phyloP scores from a whole-genome alignment of 2,888 invertebrate species.

The Protophormia terraenovae region DNA sequence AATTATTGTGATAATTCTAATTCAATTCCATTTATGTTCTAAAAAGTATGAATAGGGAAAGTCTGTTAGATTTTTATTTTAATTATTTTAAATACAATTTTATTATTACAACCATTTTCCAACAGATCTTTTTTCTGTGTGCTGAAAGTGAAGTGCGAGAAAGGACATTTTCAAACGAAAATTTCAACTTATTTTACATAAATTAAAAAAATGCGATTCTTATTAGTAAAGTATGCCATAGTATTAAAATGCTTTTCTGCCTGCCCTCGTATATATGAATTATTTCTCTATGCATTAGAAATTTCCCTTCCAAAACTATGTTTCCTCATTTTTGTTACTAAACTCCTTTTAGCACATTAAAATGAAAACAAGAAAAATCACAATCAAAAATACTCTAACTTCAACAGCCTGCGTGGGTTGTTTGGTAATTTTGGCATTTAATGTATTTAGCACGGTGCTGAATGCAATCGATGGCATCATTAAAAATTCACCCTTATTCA shows the following conservation, averaged over 20 bases:
- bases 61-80: too few relatives aligned
- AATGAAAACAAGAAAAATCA: constrained; percentile 2
- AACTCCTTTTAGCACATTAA: constrained; percentile 28
- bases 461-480: constrained; percentile 15
- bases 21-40: too few relatives aligned
- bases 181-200: too few relatives aligned
- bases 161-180: too few relatives aligned
- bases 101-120: too few relatives aligned
- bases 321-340: constrained; percentile 20
- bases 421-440: constrained; percentile 38
- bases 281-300: background rate
- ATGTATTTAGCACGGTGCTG: background rate
- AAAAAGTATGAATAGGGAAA: too few relatives aligned
- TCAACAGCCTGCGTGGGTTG: constrained; percentile 51
- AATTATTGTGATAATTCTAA: too few relatives aligned
- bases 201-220: too few relatives aligned
- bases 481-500: constrained; percentile 59
- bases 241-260: background rate
- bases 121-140: too few relatives aligned
- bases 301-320: constrained; percentile 62
- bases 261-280: background rate
- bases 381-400: constrained; percentile 22
- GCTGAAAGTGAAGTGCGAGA: too few relatives aligned
- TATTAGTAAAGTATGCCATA: too few relatives aligned
- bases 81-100: too few relatives aligned